Base-by-base conservation (phyloP, 2,797 vertebrate species). In the Characodon lateralis region DNA sequence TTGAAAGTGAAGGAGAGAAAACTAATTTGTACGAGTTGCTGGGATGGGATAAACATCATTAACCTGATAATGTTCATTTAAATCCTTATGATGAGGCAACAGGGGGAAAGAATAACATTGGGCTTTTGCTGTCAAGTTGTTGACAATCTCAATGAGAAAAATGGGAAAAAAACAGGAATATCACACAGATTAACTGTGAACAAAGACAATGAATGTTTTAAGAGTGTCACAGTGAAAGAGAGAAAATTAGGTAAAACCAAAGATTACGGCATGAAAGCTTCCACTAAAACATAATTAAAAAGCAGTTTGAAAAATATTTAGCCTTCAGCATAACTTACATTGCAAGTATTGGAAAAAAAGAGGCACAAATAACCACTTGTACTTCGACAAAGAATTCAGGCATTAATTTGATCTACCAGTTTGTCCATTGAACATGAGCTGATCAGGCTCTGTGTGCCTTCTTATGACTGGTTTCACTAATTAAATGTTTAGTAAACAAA, bases 241-340 rank as follows among this genome's bases (percentile, higher is more conserved):
- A 85, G 76, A 71, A 83, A 87, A 87, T 83, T 76, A 77, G 86
- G 77, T 73, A 84, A 84, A 92, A 90, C 93, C 87, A 88, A 87
- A 92, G 88, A 90, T 89, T 81, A 80, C 74, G 81, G 85, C 86
- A 90, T 92, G 87, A 88, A 91, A 90, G 89, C 50, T 89, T 91
- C 81, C 78, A 14, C 83, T 83, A 66, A 94, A 94, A 92, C 93
- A 79, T 86, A 78, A 73, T 83, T 92, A 91, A 84, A 16, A 88
- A 92, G 86, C 85, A 77, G 91, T 88, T 79, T 87, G 87, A 89
- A 86, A 87, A 90, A 90, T 51, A 87, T 86, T 65, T 50, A 71
- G 91, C 89, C 66, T 0, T 1, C n/a, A 70, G 88, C 14, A 12
- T 63, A 7, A 78, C 59, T 63, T 80, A n/a, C 63, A 81, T 0